These are phyloP conservation scores for Orbicella faveolata DNA, from an alignment of 64 coral and sea anemone genomes.

Conservation along the genomic window DNA sequence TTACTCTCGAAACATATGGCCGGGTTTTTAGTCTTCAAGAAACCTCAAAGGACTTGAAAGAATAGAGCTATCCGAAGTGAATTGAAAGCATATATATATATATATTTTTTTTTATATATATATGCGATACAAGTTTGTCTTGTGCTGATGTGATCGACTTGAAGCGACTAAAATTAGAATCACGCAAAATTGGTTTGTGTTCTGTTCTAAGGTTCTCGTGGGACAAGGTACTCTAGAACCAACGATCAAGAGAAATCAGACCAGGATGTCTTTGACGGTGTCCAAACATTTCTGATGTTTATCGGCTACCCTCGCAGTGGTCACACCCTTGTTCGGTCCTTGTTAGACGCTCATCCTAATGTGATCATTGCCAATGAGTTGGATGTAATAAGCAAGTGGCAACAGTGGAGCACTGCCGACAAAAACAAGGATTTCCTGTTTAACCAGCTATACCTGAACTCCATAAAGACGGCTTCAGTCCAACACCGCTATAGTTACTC, in stretches of 20 bases:
- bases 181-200: neutral
- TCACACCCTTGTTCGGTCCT: slow-evolving; percentile 81
- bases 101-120: too few relatives aligned
- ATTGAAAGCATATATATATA: too few relatives aligned
- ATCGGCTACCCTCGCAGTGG: slow-evolving; percentile 95
- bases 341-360: slow-evolving; percentile 92
- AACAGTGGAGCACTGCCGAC: slow-evolving; percentile 47
- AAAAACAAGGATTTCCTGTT: slow-evolving; percentile 87
- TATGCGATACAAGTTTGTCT: too few relatives aligned
- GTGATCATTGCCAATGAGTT: slow-evolving; percentile 87
- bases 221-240: neutral
- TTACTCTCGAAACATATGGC: too few relatives aligned
- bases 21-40: too few relatives aligned
- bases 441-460: slow-evolving; percentile 83
- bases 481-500: slow-evolving; percentile 41
- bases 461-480: neutral
- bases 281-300: slow-evolving; percentile 77
- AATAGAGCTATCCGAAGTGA: too few relatives aligned
- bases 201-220: neutral
- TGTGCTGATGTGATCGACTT: too few relatives aligned
- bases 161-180: too few relatives aligned
- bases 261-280: slow-evolving; percentile 60
- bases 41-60: too few relatives aligned
- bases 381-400: slow-evolving; percentile 73
- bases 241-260: neutral